Percentiles rank a stretch among this genome's conserved stretches.
Conservation (phyloP, 2,113 vertebrate genomes). For the Apodemus sylvaticus region DNA sequence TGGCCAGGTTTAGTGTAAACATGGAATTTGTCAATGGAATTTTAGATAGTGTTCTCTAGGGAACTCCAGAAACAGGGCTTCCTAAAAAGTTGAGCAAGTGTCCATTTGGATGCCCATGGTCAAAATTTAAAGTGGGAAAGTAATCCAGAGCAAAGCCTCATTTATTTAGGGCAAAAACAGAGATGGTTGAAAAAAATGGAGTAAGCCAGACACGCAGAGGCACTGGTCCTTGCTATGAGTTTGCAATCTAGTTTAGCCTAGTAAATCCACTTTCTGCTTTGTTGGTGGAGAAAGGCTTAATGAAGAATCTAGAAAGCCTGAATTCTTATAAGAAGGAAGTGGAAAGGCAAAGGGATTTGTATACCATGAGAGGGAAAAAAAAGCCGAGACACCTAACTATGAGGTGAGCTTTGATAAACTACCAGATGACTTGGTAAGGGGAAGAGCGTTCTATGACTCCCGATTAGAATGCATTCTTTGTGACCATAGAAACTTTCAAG, state of each 20-base stretch:
- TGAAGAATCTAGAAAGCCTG: not conserved
- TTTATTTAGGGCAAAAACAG: not conserved
- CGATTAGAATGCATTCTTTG: conserved; percentile 7
- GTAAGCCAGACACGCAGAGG: not conserved
- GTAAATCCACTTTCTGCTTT: not conserved
- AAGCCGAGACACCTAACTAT: not conserved
- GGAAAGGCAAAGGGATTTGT: not conserved
- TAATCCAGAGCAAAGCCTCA: not conserved
- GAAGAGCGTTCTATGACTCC: not conserved
- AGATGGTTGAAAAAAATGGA: not conserved
- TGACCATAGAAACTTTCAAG: conserved; percentile 14
- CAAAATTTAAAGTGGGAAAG: not conserved
- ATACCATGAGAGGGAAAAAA: not conserved
- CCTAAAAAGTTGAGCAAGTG: not conserved
- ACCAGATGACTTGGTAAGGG: conserved; percentile 27
- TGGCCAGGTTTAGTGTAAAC: conserved; percentile 18
- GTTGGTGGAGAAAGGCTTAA: conserved; percentile 1
- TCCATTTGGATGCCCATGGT: not conserved
- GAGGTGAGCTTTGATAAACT: conserved; percentile 9
- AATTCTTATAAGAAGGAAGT: not conserved
- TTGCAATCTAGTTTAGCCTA: conserved; percentile 3
- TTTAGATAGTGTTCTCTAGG: not conserved
- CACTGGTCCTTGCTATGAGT: not conserved
- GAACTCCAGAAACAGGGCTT: conserved; percentile 2
- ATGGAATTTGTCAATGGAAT: not conserved